Base-by-base conservation (phyloP, 2,113 vertebrate genomes). In the Grantiella picta region DNA sequence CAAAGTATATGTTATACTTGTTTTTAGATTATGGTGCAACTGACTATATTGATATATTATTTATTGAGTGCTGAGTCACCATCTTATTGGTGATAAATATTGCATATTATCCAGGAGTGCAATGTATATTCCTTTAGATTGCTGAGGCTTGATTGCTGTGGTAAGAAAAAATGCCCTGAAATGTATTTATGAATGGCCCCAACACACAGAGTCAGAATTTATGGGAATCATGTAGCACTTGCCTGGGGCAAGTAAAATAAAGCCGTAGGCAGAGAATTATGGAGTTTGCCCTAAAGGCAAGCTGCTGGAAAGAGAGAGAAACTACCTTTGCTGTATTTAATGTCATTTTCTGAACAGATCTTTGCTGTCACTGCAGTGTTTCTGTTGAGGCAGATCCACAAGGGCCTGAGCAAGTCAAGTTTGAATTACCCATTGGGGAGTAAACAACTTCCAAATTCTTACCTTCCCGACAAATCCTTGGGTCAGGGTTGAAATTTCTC, bases 111-210 rank as follows among this genome's bases (percentile, higher is more conserved):
- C 96, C 97, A 97, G 93, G 97, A 97, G 98, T 98, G 98, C 98
- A 98, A 97, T 98, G 97, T 97, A 98, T 98, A 97, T 98, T 98
- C 97, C 97, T 98, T 98, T 98, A 98, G 97, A 97, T 98, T 97
- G 96, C 97, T 97, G 96, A 98, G 97, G 96, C 97, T 98, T 97
- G 91, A 96, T 96, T 97, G 97, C 96, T 98, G 97, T 98, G 97
- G 95, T 97, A 94, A 97, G 93, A 84, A 93, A 96, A 97, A 82
- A 95, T 83, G 97, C 97, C 97, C 97, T 97, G 94, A 97, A 97
- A 96, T 93, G 94, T 97, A 97, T 98, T 97, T 97, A 97, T 95
- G 90, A 94, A 82, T 49, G 94, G 95, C 88, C 95, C 95, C 94
- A 75, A 92, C 76, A 94, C 40, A 65, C 72, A 66, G 87, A 95